Base-by-base conservation (phyloP, 2,113 vertebrate genomes). In the Salvator merianae region DNA sequence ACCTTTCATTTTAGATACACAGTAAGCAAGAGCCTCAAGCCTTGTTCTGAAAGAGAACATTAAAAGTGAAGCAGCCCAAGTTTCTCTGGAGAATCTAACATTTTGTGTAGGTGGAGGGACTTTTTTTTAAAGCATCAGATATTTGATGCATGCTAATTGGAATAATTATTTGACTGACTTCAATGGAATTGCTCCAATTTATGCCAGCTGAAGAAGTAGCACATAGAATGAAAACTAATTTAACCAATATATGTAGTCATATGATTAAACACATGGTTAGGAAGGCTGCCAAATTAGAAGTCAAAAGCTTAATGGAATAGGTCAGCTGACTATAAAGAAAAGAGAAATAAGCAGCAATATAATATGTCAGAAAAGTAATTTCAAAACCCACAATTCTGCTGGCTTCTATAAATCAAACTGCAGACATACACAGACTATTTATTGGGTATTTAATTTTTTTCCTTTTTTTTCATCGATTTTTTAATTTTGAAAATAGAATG, bases 111-210 rank as follows among this genome's bases (percentile, higher is more conserved):
- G 40, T 12, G 14, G 40, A 83, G 59, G 22, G 30, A 40, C 16
- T 12, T 22, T 75, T 74, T 74, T 43, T 74, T 66, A 20, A 13
- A 81, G n/a, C 28, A 71, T 34, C 6, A 43, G 50, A 18, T 84
- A 71, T 71, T 32, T 16, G 7, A 71, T 43, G 66, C 36, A 62
- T 62, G 28, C 53, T 84, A 78, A 78, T 62, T 70, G 65, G 47
- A 62, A 84, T 78, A 84, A 84, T 78, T 71, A 84, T 62, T 71
- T 84, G 75, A 43, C 68, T 70, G 36, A 70, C 34, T 84, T 62
- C 38, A 32, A 40, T 84, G 65, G 50, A 69, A 70, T 77, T 55
- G 24, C 71, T 84, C 66, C 75, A 84, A 32, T 43, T 78, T 78
- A 71, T 62, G 18, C 8, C 75, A 70, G 30, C 63, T 83, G 62